Base-by-base conservation (phyloP, 2,888 invertebrate genomes). In the Ligdia adustata region DNA sequence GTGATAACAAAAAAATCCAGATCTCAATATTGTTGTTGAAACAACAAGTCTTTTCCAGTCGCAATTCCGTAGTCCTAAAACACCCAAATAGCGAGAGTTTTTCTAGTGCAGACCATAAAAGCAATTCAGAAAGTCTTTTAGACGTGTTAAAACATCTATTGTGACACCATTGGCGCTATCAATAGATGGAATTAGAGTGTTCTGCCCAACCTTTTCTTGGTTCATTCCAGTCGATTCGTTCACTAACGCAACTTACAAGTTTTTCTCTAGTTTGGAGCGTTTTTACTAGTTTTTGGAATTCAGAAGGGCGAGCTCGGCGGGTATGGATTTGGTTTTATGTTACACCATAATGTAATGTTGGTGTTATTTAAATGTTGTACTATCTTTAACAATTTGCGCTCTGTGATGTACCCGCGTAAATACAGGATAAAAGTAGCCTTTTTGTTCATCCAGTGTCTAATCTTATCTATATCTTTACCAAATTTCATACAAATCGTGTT, bases 241-340 rank as follows among this genome's bases (percentile, higher is more conserved):
- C 59, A 42, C 52, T 60, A 61, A 60, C 61, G 71, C 72, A 70
- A 69, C 72, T 70, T 68, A 70, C 69, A 67, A 75, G 59, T 75
- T 75, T n/a, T 63, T 68, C 65, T 65, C 63, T 68, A 76, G 69
- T 76, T 69, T 38, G 35, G 53, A 66, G 47, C 62, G 62, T 62
- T 72, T 69, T 62, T 59, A 43, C 52, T 55, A 62, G 62, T 62
- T 60, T 56, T 51, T 55, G 57, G 64, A n/a, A 61, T 65, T 64
- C 2, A 34, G 22, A 16, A 33, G 43, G 32, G 27, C 14, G 40
- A 24, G 34, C 14, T 40, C 11, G 16, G 31, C 29, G 40, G 34
- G 29, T 37, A 24, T 28, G 22, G 24, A 24, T 39, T 39, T 26
- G 26, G 46, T 12, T n/a, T 7, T 1, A 12, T 9, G 9, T 65